phyloP scores from a whole-genome alignment of 1,140 invertebrate species.

The Drosophila pruinosa region DNA sequence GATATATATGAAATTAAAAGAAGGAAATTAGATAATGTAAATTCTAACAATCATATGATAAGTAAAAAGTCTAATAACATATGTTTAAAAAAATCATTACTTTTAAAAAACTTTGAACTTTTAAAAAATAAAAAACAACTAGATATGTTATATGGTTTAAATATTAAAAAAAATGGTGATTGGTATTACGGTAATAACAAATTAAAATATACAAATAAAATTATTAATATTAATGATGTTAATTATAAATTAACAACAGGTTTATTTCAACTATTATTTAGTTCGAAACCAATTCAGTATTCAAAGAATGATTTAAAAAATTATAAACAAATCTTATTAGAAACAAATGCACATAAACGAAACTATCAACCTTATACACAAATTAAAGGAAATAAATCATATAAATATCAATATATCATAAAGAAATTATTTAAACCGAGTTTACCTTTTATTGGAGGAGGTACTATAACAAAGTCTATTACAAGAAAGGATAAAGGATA shows the following conservation, averaged over 20 bases:
- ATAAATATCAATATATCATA: constrained; percentile 27
- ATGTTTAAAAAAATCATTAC: neutral
- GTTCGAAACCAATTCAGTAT: neutral
- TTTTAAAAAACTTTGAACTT: neutral
- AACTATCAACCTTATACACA: neutral
- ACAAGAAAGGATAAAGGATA: constrained; percentile 26
- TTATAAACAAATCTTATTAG: constrained; percentile 11
- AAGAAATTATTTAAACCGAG: neutral
- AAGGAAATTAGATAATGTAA: neutral
- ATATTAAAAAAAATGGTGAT: neutral
- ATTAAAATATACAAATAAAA: neutral
- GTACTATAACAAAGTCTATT: neutral
- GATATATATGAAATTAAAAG: neutral
- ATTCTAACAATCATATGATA: neutral
- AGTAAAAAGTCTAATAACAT: neutral
- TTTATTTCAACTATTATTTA: neutral
- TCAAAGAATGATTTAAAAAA: constrained; percentile 5
- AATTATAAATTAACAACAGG: neutral
- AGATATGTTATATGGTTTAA: constrained; percentile 1
- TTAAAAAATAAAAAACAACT: constrained; percentile 1
- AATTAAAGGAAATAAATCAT: constrained; percentile 4
- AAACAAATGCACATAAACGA: constrained; percentile 7
- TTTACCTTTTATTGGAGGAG: neutral
- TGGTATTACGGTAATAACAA: neutral
- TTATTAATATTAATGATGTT: neutral